Percentiles rank a stretch among this genome's conserved stretches.
phyloP scores from a whole-genome alignment of 2,888 invertebrate species.

The Petrolisthes cinctipes region DNA sequence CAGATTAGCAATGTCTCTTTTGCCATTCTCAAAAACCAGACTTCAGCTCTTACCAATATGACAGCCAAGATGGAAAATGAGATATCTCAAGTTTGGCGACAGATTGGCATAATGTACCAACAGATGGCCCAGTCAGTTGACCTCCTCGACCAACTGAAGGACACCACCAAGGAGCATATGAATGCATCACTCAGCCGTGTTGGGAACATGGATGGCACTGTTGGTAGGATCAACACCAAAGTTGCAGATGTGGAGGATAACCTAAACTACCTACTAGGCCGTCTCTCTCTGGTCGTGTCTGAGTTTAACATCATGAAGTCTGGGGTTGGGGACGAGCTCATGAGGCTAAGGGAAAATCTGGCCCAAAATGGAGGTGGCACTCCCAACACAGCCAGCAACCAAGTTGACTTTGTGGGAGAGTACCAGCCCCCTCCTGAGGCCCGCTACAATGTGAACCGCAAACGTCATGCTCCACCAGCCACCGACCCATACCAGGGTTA shows the following conservation, averaged over 20 bases:
- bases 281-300: conserved; percentile 83
- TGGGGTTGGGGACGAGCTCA: conserved; percentile 64
- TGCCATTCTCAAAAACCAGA: conserved; percentile 80
- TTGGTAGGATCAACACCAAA: conserved; percentile 80
- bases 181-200: conserved; percentile 76
- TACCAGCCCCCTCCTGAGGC: conserved; percentile 10
- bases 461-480: conserved; percentile 30
- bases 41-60: conserved; percentile 79
- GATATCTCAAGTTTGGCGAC: conserved; percentile 83
- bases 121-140: conserved; percentile 83
- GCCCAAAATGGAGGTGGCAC: conserved; percentile 15
- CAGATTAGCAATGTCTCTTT: conserved; percentile 79
- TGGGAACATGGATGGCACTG: conserved; percentile 84
- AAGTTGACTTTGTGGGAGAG: neutral
- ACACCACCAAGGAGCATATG: conserved; percentile 80
- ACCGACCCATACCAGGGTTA: neutral
- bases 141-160: conserved; percentile 81
- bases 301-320: conserved; percentile 78
- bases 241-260: conserved; percentile 85
- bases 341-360: conserved; percentile 59
- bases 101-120: conserved; percentile 89
- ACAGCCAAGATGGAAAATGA: conserved; percentile 79
- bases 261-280: conserved; percentile 84
- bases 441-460: conserved; percentile 51
- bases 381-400: neutral